Evolutionary conservation across 2,113 vertebrate species (phyloP), one percentile per base, ranked within the genome.

Genomic region (Leptobrachium leishanense): DNA sequence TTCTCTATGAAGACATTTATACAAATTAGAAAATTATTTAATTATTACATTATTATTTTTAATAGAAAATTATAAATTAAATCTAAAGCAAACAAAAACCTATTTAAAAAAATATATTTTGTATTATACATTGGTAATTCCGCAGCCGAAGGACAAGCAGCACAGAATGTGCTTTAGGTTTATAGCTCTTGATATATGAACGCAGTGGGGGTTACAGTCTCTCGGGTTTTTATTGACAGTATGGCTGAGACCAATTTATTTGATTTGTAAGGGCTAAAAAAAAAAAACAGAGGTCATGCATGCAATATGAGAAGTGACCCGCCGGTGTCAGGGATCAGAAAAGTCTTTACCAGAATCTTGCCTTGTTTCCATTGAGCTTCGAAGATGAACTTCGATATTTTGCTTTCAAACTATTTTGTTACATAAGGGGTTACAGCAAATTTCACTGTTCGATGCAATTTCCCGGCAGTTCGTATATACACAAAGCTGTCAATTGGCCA

Each of bases 211-310:
- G 15, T 54, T 73, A 15, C 3, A 46, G 67, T 31, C 77, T 72
- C 77, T 53, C 59, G 77, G 70, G 77, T 57, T 66, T 79, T 59
- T 79, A 73, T 73, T 79, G 77, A 79, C 77, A 72, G 77, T 8
- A 42, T n/a, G 54, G 63, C 77, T 74, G 46, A 54, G 53, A 67
- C 77, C 77, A 79, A 79, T 79, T 73, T 73, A 79, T 79, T 79
- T 73, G 77, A 74, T 79, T 73, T 74, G n/a, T 70, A 50, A 50
- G 46, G 62, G 57, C 77, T 79, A 40, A 44, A 72, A 79, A 15
- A 12, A 46, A 46, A 12, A 46, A 46, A 62, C 42, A 68, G 63
- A 67, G 77, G 76, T 73, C 62, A 57, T 15, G 13, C 41, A 55
- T 7, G 43, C 57, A 57, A 73, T 59, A 79, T 73, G 70, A 79